phyloP scores from a whole-genome alignment of 2,888 invertebrate genomes.

The Chrysomela aeneicollis region DNA sequence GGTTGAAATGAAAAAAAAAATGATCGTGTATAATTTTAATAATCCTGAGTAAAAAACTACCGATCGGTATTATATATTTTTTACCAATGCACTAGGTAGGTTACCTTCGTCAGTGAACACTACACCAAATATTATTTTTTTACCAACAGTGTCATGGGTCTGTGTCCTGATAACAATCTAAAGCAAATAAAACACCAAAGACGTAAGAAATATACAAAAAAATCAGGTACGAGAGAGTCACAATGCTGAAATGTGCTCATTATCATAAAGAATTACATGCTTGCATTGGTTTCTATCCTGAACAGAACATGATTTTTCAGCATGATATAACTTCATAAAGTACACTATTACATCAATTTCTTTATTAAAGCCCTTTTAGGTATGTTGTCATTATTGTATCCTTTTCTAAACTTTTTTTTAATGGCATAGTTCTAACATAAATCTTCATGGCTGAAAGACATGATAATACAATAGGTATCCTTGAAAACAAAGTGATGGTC shows the following conservation, averaged over 20 bases:
- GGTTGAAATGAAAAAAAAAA: too few species aligned
- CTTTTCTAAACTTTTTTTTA: too few species aligned
- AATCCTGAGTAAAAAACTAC: too few species aligned
- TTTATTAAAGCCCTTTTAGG: too few species aligned
- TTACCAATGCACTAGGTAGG: slow-evolving; percentile 14
- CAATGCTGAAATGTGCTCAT: slow-evolving; percentile 43
- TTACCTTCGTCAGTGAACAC: slow-evolving; percentile 3
- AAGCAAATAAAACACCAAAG: slow-evolving; percentile 38
- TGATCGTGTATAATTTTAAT: too few species aligned
- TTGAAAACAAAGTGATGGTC: too few species aligned
- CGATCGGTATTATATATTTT: neutral
- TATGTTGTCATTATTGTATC: too few species aligned
- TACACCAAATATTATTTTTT: slow-evolving; percentile 2
- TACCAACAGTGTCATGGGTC: slow-evolving; percentile 22
- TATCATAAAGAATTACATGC: slow-evolving; percentile 16
- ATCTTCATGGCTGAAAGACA: too few species aligned
- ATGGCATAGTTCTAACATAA: too few species aligned
- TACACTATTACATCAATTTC: too few species aligned
- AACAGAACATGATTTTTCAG: slow-evolving; percentile 11
- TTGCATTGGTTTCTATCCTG: slow-evolving; percentile 16
- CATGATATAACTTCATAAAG: slow-evolving; percentile 8
- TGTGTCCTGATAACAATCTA: slow-evolving; percentile 37
- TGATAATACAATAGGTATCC: too few species aligned
- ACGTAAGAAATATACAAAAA: slow-evolving; percentile 46
- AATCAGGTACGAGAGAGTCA: slow-evolving; percentile 47